Base-by-base conservation (phyloP, 2,113 vertebrate genomes). In the Mixornis gularis region DNA sequence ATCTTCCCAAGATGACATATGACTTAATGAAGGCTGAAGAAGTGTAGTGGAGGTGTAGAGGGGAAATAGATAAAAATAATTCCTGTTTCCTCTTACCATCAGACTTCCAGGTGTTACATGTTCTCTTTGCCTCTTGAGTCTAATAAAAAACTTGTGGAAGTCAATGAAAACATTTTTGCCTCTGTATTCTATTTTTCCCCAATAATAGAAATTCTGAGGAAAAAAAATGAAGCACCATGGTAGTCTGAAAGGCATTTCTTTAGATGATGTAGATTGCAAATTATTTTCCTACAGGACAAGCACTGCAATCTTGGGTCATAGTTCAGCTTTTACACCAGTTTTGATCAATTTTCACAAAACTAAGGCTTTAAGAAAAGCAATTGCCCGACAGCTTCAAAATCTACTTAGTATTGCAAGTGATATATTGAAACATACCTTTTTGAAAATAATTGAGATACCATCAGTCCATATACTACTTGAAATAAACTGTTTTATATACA, bases 41-140 rank as follows among this genome's bases (percentile, higher is more conserved):
- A 87, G 63, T 65, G 81, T 29, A 91, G 74, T 55, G 84, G 94
- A 94, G 91, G 78, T 93, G 71, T 87, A 93, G 88, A 93, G 85
- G 78, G 89, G 92, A 94, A 95, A 92, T 44, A 94, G 92, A 90
- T 94, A 96, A 96, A 94, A 95, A 93, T 81, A 93, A 94, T 96
- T 87, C 71, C 78, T 76, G 93, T 80, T 96, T 90, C 87, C 91
- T 87, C 62, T 85, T 74, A 64, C 85, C 56, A 53, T 79, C 53
- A 77, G 60, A 80, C 26, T 81, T 79, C 87, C 93, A 95, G 81
- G 87, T 96, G 91, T 92, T 93, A 91, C 0, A 4, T 62, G 51
- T 82, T 93, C 90, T 70, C 78, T 93, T 90, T 93, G 80, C 36
- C 87, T 90, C 94, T 70, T 7, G 76, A 89, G 74, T 59, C 74